These are phyloP conservation scores for Helostoma temminkii DNA, from an alignment of 2,797 vertebrate species.

Conservation along the genomic window DNA sequence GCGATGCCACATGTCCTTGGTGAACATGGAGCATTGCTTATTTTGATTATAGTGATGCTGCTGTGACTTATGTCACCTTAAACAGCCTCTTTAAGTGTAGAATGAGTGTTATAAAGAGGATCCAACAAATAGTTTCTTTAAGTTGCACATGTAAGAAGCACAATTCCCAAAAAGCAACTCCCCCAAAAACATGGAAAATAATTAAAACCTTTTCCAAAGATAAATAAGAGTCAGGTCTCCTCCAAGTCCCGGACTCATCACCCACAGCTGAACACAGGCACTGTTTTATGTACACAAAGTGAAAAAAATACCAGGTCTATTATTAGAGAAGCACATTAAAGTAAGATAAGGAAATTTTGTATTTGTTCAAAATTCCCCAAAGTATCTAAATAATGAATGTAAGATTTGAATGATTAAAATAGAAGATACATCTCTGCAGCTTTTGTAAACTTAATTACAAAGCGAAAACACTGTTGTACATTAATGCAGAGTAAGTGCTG, in stretches of 20 bases:
- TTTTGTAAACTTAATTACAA: constrained; percentile 1
- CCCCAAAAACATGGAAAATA: too few relatives aligned
- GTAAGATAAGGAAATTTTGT: constrained; percentile 7
- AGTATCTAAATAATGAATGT: constrained; percentile 16
- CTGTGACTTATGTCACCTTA: too few relatives aligned
- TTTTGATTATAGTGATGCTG: too few relatives aligned
- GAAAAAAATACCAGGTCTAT: not conserved
- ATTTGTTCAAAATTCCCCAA: constrained; percentile 17
- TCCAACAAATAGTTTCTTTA: not conserved
- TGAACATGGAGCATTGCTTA: too few relatives aligned
- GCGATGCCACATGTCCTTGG: too few relatives aligned
- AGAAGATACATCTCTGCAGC: not conserved
- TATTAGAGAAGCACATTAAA: constrained; percentile 18
- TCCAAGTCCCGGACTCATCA: constrained; percentile 5
- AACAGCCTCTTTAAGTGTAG: constrained; percentile 13
- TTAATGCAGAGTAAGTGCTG: too few relatives aligned
- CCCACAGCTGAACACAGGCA: not conserved
- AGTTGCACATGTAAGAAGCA: not conserved
- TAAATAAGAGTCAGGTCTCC: not conserved
- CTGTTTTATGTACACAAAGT: not conserved
- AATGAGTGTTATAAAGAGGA: not conserved
- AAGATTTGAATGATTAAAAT: constrained; percentile 7
- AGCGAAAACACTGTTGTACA: not conserved
- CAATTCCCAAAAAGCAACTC: not conserved
- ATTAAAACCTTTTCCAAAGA: not conserved